Base-by-base conservation (phyloP, 1,140 invertebrate species). In the Aleiodes sp. region DNA sequence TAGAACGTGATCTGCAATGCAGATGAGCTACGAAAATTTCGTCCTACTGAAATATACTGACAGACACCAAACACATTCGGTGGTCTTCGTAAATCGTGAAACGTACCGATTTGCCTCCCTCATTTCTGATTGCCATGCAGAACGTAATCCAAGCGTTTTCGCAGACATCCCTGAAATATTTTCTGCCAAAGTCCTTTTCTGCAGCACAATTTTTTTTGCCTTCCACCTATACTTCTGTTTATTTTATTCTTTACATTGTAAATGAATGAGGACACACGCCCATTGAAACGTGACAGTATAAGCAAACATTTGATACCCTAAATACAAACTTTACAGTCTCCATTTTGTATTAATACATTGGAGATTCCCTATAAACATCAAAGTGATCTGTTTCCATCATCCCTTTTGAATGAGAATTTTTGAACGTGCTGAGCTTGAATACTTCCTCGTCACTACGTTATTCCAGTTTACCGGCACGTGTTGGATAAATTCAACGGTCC, bases 1-100 rank as follows among this genome's bases (percentile, higher is more conserved):
- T 68, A 33, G 67, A 68, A 77, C 77, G 80, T 83, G 80, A 85
- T 85, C 82, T 83, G 84, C 80, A 84, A 84, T 85, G 82, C 83
- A 85, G 78, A 86, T 85, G 73, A 72, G 14, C 57, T 60, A 21
- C 68, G 68, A 67, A 78, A 80, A 79, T 80, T 75, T 65, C 61
- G 16, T 62, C 37, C 24, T 69, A 71, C 66, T 31, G 57, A 70
- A 70, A 72, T 71, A 61, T 56, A 69, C 71, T 61, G 56, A 76
- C 66, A 56, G 28, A 68, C 65, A 67, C 60, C 65, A 59, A 73
- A 75, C 63, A 52, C n/a, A 52, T 35, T 73, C 68, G 41, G 29
- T 14, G 68, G 61, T 59, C 26, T 71, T 70, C 59, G 28, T 65
- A 68, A 41, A 67, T 60, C 21, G 56, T 68, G 16, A 70, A 72